phyloP scores from a whole-genome alignment of 92 coral and sea anemone genomes.

The Pocillopora meandrina region DNA sequence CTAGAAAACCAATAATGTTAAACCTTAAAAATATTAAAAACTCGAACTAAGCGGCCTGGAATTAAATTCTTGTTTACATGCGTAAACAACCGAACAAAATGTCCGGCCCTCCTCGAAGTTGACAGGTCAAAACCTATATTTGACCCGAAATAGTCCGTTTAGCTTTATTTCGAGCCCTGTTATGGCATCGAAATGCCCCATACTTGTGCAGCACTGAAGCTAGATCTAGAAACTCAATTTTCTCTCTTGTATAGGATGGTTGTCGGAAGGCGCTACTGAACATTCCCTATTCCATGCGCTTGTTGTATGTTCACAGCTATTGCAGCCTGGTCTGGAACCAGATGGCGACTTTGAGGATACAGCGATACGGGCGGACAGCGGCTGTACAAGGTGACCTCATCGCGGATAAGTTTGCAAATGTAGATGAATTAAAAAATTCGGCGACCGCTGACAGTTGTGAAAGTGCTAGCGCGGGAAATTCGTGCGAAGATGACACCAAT shows the following conservation, averaged over 20 bases:
- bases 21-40: no score
- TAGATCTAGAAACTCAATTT: neutral
- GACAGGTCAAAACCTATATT: no score
- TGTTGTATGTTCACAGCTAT: conserved; percentile 79
- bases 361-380: conserved; percentile 35
- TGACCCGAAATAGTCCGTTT: no score
- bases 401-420: conserved; percentile 20
- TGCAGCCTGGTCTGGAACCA: conserved; percentile 83
- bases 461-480: conserved; percentile 2
- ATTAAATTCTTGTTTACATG: no score
- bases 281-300: conserved; percentile 81
- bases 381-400: conserved; percentile 74
- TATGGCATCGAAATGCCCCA: no score
- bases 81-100: no score
- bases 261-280: conserved; percentile 80
- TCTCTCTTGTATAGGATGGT: conserved; percentile 65
- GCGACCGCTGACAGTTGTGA: conserved; percentile 7
- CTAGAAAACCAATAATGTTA: no score
- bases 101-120: no score
- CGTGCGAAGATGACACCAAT: neutral
- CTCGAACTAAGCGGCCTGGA: no score
- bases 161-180: no score
- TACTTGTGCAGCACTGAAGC: neutral
- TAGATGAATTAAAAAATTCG: neutral
- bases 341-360: conserved; percentile 70